Evolutionary conservation across 1,140 invertebrate genomes (phyloP).

Genomic region (Diorhabda elongata): DNA sequence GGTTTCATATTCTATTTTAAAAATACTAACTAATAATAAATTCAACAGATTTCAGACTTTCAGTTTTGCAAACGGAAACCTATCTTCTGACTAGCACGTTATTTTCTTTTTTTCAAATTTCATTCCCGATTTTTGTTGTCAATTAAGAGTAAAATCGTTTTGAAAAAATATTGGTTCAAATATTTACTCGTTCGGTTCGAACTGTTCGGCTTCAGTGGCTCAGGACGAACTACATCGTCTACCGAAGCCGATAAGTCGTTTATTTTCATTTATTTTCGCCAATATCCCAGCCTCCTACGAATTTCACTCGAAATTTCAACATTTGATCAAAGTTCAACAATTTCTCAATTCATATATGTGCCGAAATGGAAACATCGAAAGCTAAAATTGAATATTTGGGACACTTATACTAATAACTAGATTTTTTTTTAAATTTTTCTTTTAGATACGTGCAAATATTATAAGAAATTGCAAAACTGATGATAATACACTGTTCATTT

Average conservation of each 20-base stretch:
- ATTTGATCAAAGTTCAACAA: slow-evolving; percentile 23
- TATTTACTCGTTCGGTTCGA: slow-evolving; percentile 19
- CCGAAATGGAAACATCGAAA: slow-evolving; percentile 37
- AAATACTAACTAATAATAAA: slow-evolving; percentile 3
- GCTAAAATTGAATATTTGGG: slow-evolving; percentile 29
- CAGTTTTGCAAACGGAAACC: not conserved
- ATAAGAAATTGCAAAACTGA: not conserved
- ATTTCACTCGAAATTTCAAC: slow-evolving; percentile 25
- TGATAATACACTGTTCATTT: not conserved
- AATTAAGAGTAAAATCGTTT: slow-evolving; percentile 23
- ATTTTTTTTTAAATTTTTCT: slow-evolving; percentile 20
- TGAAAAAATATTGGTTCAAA: slow-evolving; percentile 35
- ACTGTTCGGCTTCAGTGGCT: slow-evolving; percentile 40
- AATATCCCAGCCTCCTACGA: slow-evolving; percentile 42
- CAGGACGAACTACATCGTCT: slow-evolving; percentile 38
- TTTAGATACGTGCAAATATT: slow-evolving; percentile 8
- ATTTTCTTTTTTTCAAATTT: not conserved
- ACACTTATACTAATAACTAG: slow-evolving; percentile 30
- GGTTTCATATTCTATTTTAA: not conserved
- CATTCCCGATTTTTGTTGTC: slow-evolving; percentile 5
- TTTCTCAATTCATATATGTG: slow-evolving; percentile 25
- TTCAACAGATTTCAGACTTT: slow-evolving; percentile 2
- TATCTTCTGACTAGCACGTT: slow-evolving; percentile 10
- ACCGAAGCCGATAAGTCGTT: slow-evolving; percentile 38
- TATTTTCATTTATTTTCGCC: slow-evolving; percentile 26